Evolutionary conservation across 1,140 invertebrate species (phyloP), one percentile per base, ranked within the genome.

Genomic region (Lordiphosa clarofinis): DNA sequence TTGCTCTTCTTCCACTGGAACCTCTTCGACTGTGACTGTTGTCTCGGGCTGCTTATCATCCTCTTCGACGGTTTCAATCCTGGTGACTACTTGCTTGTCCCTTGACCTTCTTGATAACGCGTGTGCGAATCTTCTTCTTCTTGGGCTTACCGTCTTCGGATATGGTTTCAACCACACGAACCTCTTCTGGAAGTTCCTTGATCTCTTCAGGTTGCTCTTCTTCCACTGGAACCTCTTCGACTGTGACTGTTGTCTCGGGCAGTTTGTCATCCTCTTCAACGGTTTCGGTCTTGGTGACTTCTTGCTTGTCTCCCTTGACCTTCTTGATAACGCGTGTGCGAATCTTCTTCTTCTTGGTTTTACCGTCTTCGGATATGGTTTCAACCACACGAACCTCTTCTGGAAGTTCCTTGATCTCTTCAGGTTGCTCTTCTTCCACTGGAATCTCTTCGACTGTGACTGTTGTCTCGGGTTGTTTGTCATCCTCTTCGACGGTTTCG

Each of bases 31-130:
- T 11, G 42, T 44, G n/a, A 44, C 42, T 11, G 21, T 44, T 0
- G 42, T 44, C n/a, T 44, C 42, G 21, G 42, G 42, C 12, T 8
- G 42, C 7, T 44, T 44, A 7, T 44, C 42, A 21, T 44, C 42
- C n/a, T 44, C 42, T 11, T 44, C 42, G n/a, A 44, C 15, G 3
- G 42, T 44, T n/a, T 44, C 42, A 21, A 44, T 44, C n/a, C 28
- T 44, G 40, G 42, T 44, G 21, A 44, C 21, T 44, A 28, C 42
- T 44, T 44, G 42, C 24, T 44, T 44, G 21, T 44, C 42, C 42
- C 42, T 44, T 44, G 4, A 44, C 4, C 42, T 44, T 44, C 21
- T 44, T 44, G 2, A 44, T 44, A 9, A 44, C 21, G 2, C 42
- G 42, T 24, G 42, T 44, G n/a, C 42, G 42, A 7, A 28, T 44